Evolutionary conservation across 2,113 vertebrate species (phyloP).

Genomic region (Silurus asotus): DNA sequence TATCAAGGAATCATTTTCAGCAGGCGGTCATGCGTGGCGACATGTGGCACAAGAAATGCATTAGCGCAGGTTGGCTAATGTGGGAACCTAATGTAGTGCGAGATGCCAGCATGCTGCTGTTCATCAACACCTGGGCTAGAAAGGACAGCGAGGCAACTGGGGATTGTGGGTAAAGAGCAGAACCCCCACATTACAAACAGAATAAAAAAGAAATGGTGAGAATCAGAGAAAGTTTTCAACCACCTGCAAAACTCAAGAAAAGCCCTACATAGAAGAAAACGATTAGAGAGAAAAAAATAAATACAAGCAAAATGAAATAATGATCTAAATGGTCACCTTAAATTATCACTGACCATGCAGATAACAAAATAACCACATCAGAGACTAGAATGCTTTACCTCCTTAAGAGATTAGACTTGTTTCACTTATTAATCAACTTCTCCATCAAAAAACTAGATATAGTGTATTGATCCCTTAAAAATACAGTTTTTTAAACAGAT

Average conservation of each 20-base stretch:
- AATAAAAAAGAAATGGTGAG: neutral
- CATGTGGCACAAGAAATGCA: constrained; percentile 48
- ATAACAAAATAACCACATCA: neutral
- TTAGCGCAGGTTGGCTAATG: constrained; percentile 42
- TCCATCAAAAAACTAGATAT: neutral
- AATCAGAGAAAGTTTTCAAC: neutral
- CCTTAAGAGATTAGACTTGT: neutral
- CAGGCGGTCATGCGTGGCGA: constrained; percentile 36
- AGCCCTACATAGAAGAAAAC: neutral
- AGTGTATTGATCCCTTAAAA: neutral
- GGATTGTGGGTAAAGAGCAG: constrained; percentile 6
- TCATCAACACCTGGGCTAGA: constrained; percentile 33
- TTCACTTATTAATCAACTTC: neutral
- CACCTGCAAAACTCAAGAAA: neutral
- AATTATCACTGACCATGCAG: neutral
- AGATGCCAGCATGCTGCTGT: constrained; percentile 32
- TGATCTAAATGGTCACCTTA: neutral
- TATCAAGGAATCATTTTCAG: constrained; percentile 38
- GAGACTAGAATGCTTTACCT: neutral
- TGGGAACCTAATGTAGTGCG: constrained; percentile 48
- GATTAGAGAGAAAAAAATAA: neutral
- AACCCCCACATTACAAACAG: constrained; percentile 41
- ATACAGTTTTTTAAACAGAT: neutral
- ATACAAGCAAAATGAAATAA: neutral
- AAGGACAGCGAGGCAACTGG: constrained; percentile 12